Conservation (phyloP, 2,113 vertebrate genomes). For the Oryzias melastigma region DNA sequence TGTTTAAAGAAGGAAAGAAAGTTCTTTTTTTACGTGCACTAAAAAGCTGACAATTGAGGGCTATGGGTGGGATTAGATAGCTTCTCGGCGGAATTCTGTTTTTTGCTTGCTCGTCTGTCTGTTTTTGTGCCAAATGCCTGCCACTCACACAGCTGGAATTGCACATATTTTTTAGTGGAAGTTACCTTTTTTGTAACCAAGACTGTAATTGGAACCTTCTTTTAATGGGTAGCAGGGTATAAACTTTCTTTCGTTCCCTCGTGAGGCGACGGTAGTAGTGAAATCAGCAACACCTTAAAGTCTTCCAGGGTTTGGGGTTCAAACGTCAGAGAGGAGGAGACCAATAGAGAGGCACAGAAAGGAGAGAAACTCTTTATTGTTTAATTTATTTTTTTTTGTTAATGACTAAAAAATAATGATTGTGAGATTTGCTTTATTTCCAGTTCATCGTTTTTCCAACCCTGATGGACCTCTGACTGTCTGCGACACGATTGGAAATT, state of each 20-base stretch:
- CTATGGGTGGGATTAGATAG: conserved; percentile 25
- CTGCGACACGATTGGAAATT: conserved; percentile 46
- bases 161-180: conserved; percentile 65
- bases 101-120: conserved; percentile 67
- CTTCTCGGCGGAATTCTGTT: conserved; percentile 21
- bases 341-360: conserved; percentile 57
- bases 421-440: conserved; percentile 41
- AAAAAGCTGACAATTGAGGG: conserved; percentile 39
- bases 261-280: not conserved
- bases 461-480: conserved; percentile 61
- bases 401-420: conserved; percentile 46
- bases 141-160: conserved; percentile 59
- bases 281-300: conserved; percentile 65
- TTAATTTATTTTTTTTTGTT: conserved; percentile 54
- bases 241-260: not conserved
- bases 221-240: conserved; percentile 59
- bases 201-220: conserved; percentile 29
- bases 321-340: conserved; percentile 59
- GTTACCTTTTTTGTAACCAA: conserved; percentile 50
- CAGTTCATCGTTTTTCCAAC: conserved; percentile 56
- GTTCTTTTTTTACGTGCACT: conserved; percentile 56
- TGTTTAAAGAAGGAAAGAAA: conserved; percentile 26
- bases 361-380: conserved; percentile 70
- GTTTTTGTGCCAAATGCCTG: conserved; percentile 70
- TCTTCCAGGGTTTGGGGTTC: conserved; percentile 74